A percentile compares a stretch with the other conserved stretches of the same genome.
Evolutionary conservation across 2,113 vertebrate genomes (phyloP).

Genomic region (Gila orcuttii): DNA sequence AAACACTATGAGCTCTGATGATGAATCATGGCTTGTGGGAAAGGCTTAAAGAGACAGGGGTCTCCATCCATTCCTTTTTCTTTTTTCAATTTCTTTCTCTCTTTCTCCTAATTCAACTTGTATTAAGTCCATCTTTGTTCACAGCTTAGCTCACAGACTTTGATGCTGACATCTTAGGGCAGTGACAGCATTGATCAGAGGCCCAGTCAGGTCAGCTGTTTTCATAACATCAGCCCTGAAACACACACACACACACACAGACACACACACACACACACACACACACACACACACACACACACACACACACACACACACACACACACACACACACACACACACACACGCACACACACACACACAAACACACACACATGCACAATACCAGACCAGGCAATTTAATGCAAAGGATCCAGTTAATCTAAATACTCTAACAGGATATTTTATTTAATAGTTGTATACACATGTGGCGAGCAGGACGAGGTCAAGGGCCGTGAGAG

Average conservation of each 20-base stretch:
- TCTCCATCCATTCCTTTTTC: constrained; percentile 7
- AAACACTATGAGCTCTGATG: constrained; percentile 10
- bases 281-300: neutral
- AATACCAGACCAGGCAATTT: neutral
- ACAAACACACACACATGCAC: neutral
- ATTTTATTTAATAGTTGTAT: too few relatives aligned
- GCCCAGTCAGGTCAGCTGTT: constrained; percentile 25
- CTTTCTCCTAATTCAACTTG: neutral
- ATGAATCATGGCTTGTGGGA: constrained; percentile 17
- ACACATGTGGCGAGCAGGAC: too few relatives aligned
- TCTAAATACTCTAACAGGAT: neutral
- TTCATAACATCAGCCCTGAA: constrained; percentile 8
- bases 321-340: neutral
- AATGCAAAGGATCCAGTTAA: neutral
- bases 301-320: neutral
- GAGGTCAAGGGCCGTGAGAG: too few relatives aligned
- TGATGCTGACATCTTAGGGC: constrained; percentile 49
- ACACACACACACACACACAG: neutral
- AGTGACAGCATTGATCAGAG: constrained; percentile 47
- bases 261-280: neutral
- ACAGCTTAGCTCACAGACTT: constrained; percentile 34
- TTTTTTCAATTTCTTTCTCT: constrained; percentile 17
- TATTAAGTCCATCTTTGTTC: neutral
- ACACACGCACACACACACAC: neutral
- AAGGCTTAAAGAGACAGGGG: neutral